Conservation (phyloP, 1,140 invertebrate genomes). For the Caenorhabditis elegans region DNA sequence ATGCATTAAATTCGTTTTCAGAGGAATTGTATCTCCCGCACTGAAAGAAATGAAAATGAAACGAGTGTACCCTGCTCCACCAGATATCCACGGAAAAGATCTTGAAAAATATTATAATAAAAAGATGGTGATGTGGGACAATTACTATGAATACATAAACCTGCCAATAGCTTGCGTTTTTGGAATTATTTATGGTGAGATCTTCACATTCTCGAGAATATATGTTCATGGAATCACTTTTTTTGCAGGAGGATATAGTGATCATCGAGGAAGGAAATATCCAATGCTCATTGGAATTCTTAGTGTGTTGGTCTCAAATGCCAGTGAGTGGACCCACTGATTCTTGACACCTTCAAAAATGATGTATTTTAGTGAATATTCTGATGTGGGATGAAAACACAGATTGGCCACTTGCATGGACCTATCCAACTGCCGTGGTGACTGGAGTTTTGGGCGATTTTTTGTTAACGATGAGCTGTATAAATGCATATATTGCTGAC, state of each 20-base stretch:
- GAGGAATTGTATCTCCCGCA: conserved; percentile 46
- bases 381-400: conserved; percentile 48
- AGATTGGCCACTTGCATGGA: conserved; percentile 45
- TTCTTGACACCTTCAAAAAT: neutral
- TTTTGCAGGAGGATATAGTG: conserved; percentile 47
- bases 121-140: conserved; percentile 49
- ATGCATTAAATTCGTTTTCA: no score
- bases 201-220: neutral
- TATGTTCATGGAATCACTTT: neutral
- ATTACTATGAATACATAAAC: conserved; percentile 50
- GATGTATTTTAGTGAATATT: conserved; percentile 34
- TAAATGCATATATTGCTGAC: conserved; percentile 50
- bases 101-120: conserved; percentile 50
- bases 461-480: conserved; percentile 46
- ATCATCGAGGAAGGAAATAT: conserved; percentile 46
- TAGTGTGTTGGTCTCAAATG: conserved; percentile 34
- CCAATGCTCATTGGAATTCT: conserved; percentile 44
- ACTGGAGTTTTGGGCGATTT: conserved; percentile 48
- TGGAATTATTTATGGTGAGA: conserved; percentile 50
- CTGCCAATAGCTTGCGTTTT: conserved; percentile 46
- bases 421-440: conserved; percentile 37
- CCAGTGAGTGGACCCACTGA: conserved; percentile 19
- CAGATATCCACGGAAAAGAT: conserved; percentile 16
- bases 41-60: conserved; percentile 46
- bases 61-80: conserved; percentile 20